Conservation (phyloP, 2,113 vertebrate genomes). For the Leucoraja erinaceus region DNA sequence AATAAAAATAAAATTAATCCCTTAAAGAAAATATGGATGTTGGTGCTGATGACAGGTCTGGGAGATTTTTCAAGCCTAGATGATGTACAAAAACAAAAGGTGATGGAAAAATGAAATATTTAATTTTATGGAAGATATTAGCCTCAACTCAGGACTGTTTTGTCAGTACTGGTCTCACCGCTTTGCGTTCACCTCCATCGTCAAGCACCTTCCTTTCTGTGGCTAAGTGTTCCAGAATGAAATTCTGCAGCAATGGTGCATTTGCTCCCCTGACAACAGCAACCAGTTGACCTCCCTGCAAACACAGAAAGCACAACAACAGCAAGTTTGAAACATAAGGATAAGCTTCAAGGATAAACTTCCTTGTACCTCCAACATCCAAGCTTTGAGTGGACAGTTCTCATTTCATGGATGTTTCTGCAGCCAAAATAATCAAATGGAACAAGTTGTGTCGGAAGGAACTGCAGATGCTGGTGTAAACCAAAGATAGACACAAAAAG, state of each 20-base stretch:
- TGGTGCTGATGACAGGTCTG: not conserved
- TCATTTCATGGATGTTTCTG: not conserved
- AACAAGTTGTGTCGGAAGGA: too few relatives aligned
- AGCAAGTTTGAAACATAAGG: not conserved
- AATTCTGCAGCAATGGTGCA: slow-evolving; percentile 73
- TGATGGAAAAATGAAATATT: not conserved
- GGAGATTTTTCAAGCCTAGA: not conserved
- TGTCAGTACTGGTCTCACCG: slow-evolving; percentile 50
- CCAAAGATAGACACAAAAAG: too few relatives aligned
- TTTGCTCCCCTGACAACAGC: slow-evolving; percentile 73
- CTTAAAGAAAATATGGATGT: not conserved
- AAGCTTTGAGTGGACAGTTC: not conserved
- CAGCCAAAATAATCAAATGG: not conserved
- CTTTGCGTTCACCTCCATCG: slow-evolving; percentile 52
- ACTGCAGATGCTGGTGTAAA: too few relatives aligned
- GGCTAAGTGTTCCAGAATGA: slow-evolving; percentile 71
- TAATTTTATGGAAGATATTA: not conserved
- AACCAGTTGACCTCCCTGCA: slow-evolving; percentile 76
- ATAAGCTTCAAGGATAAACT: not conserved
- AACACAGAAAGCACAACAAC: slow-evolving; percentile 1
- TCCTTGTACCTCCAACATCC: not conserved
- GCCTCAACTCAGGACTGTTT: not conserved
- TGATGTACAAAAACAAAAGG: not conserved
- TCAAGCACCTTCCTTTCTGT: slow-evolving; percentile 66
- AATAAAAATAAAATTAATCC: not conserved